Base-by-base conservation (phyloP, 2,113 vertebrate genomes). In the Melanotaenia duboulayi region DNA sequence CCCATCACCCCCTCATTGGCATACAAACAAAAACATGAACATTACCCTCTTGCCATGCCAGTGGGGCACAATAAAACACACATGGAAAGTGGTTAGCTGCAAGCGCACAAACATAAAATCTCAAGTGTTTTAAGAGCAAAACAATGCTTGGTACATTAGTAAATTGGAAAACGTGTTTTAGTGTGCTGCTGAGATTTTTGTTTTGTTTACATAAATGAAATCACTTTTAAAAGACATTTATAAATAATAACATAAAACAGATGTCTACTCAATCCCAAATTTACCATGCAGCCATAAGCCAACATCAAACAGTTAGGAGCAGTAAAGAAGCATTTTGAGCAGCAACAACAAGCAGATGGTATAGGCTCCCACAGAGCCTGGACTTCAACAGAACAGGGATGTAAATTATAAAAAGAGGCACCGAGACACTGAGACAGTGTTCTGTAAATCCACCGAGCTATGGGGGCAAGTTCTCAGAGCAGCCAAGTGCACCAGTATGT, bases 21-120 rank as follows among this genome's bases (percentile, higher is more conserved):
- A 85, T 84, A 64, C 80, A 91, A 81, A 89, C 77, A 90, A 87
- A 83, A 87, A 66, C 28, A 65, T 12, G 69, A 12, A 60, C 50
- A 62, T 46, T 58, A 63, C 51, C 68, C 65, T 49, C 49, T 74
- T 7, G 24, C 64, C 11, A 66, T 82, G 80, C 80, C 80, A 65
- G 72, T 42, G 54, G 80, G 76, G 83, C 61, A 73, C 65, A 80
- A 81, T 83, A 82, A 87, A 84, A 90, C 74, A 78, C 79, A 87
- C 74, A 80, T 7, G 35, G 51, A 85, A 87, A 78, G 73, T 59
- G 37, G 48, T 79, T 19, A 10, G 64, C 72, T 78, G 83, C 61
- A 51, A 60, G 52, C 56, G 61, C 54, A 62, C 52, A 80, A 78
- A 80, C 4, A 28, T 66, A 57, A 20, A 65, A 55, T 67, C 63